A percentile compares a stretch with the other conserved stretches of the same genome.
phyloP scores from a whole-genome alignment of 2,113 vertebrate genomes.

The Morphnarchus princeps region DNA sequence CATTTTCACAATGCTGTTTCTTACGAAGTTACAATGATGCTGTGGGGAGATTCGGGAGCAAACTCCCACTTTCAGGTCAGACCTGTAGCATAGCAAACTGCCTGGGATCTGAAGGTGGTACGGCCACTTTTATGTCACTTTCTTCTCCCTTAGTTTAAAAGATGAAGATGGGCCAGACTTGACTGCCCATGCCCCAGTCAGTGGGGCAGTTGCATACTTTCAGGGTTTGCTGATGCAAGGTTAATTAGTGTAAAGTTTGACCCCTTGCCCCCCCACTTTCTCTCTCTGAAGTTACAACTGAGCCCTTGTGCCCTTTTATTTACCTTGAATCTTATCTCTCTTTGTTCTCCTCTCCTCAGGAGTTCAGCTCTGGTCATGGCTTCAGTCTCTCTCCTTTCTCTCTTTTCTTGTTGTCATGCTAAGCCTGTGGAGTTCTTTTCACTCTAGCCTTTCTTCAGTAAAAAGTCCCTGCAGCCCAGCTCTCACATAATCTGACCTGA shows the following conservation, averaged over 20 bases:
- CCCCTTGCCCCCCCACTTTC: not conserved
- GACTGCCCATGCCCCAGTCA: not conserved
- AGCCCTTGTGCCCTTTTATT: not conserved
- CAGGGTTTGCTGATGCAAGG: not conserved
- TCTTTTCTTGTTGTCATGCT: not conserved
- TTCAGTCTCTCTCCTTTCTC: not conserved
- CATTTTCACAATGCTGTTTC: not conserved
- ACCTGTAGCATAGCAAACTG: not conserved
- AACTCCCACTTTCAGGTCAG: not conserved
- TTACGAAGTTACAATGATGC: not conserved
- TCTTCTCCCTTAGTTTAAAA: not conserved
- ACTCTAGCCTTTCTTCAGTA: not conserved
- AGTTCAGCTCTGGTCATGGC: not conserved
- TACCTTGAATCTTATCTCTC: slow-evolving; percentile 4
- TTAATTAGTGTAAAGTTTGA: slow-evolving; percentile 10
- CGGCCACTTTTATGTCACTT: not conserved
- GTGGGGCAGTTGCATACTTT: not conserved
- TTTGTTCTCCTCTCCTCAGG: not conserved
- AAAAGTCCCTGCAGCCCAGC: slow-evolving; percentile 6
- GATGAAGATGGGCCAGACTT: not conserved
- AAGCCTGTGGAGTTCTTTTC: not conserved
- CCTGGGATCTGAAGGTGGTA: not conserved
- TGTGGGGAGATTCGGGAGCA: not conserved
- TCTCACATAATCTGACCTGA: not conserved
- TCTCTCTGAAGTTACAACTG: not conserved